Percentiles rank a stretch among this genome's conserved stretches.
phyloP scores from a whole-genome alignment of 2,113 vertebrate species.

The Dasypus novemcinctus region DNA sequence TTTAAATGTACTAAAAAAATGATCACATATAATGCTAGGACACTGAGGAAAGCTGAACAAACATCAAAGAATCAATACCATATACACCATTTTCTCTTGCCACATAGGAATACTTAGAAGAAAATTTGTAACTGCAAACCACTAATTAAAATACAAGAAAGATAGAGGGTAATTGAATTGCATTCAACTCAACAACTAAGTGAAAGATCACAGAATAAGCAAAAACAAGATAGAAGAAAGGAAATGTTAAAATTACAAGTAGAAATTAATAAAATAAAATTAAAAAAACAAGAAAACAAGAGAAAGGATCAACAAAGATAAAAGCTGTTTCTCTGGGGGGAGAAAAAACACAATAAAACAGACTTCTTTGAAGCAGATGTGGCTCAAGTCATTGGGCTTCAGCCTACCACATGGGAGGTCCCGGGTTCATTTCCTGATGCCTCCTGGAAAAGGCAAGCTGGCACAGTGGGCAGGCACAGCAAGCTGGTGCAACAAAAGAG shows the following conservation, averaged over 20 bases:
- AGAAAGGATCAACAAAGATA: background rate
- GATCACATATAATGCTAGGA: background rate
- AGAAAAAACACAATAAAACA: background rate
- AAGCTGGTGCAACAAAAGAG: too few species aligned
- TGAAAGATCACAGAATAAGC: background rate
- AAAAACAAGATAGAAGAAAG: background rate
- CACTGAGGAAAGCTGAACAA: background rate
- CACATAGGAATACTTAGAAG: background rate
- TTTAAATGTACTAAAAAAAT: background rate
- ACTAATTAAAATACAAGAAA: conserved; percentile 2
- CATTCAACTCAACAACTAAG: background rate
- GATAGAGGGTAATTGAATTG: background rate
- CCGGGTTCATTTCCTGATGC: too few species aligned
- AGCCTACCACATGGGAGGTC: too few species aligned
- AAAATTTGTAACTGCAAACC: background rate
- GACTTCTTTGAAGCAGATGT: too few species aligned
- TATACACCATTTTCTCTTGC: background rate
- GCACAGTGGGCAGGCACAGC: too few species aligned
- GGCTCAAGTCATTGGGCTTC: too few species aligned
- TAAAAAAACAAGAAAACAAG: background rate
- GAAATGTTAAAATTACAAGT: conserved; percentile 21
- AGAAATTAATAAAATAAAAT: background rate
- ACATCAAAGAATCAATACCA: background rate
- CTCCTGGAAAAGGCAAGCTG: too few species aligned
- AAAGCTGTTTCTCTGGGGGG: background rate